Evolutionary conservation across 2,113 vertebrate genomes (phyloP), one percentile per base, ranked within the genome.

Genomic region (Taxidea taxus): DNA sequence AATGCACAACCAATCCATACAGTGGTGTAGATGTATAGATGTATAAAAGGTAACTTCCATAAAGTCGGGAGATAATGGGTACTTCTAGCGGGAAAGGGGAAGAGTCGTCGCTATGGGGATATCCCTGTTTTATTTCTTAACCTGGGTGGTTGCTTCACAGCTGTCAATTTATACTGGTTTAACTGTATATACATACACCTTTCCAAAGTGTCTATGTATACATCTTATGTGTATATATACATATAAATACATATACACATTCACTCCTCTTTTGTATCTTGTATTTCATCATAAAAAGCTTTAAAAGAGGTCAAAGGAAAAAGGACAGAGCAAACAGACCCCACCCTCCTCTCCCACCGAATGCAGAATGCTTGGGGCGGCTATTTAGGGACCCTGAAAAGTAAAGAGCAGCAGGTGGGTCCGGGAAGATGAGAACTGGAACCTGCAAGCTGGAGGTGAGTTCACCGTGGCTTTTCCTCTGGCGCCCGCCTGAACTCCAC

Each of bases 361-460:
- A 60, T 14, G 14, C 68, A 58, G 44, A 62, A 70, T 6, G 0
- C 37, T 23, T 7, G 10, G 42, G 4, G 6, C 25, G 85, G 47
- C 47, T 87, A 3, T 37, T 58, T 29, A 25, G 42, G n/a, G 20
- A 27, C 34, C 34, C 51, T 49, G 44, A 34, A 25, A 83, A 91
- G 29, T 8, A 54, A 78, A 18, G 0, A n/a, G n/a, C 47, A n/a
- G 27, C 25, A 81, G 31, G 54, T 27, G 47, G 8, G 5, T 6
- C 60, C 31, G 37, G 29, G 37, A 62, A 90, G 62, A 39, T 3
- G 29, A 47, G 60, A 66, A 68, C 42, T 25, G 74, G 12, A n/a
- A 5, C 16, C 25, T 2, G 39, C 39, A n/a, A 29, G 18, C 1
- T 2, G 34, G 11, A 64, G 20, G 31, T 0, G 3, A 47, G n/a